Evolutionary conservation across 53 echinoderm and acorn worm species (phyloP), one percentile per base, ranked within the genome.

Genomic region (Temnopleurus reevesii): DNA sequence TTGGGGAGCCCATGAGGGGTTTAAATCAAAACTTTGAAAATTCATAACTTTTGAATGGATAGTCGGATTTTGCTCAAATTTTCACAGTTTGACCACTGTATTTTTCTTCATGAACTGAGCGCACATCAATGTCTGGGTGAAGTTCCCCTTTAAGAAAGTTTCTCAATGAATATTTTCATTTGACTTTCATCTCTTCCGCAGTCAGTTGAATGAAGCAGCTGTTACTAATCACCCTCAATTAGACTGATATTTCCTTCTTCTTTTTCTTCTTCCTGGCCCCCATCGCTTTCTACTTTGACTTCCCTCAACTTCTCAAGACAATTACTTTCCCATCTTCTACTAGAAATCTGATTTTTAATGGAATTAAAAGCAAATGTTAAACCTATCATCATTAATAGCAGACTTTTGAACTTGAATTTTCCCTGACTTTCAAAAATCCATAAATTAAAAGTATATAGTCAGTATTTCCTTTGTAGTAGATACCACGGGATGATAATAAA

Each of bases 281-380:
- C 51, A 29, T 45, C 46, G n/a, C 36, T 51, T 51, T 59, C 71
- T 51, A 26, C 71, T 23, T 33, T 46, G 51, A 66, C 31, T 53
- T 86, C 26, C 24, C 45, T 86, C 27, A 83, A 47, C 53, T 83
- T 53, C 54, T 36, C 23, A 17, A 28, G 46, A 59, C 60, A 60
- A 85, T 85, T 46, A 36, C 43, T 85, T 85, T 60, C 12, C 85
- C 85, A 85, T 60, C 59, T 25, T 58, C 59, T 26, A 58, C 43
- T 3, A 59, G 61, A 85, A 85, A 85, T 85, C 61, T 45, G 21
- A n/a, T 15, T 15, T 44, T 59, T 85, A 85, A 85, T 60, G 60
- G 85, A 85, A 85, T 85, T 60, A 85, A 41, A 59, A 85, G 60
- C 85, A 85, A 85, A 85, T 85, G 85, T 45, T 15, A 59, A 59